Percentiles rank a stretch among this genome's conserved stretches.
Conservation (phyloP, 23 tunicate species). For the Styela plicata region DNA sequence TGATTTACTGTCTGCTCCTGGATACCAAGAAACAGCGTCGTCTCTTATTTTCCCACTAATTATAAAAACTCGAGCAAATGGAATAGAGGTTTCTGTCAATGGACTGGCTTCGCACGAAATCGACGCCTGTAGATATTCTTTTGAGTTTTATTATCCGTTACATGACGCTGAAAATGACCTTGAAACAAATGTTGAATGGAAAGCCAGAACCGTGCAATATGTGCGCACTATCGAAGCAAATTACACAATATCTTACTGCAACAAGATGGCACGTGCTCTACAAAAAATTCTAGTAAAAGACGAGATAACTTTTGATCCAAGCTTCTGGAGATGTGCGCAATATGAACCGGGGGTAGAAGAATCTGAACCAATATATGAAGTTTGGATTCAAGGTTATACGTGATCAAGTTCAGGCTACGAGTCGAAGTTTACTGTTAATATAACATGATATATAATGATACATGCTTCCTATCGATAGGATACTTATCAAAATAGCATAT, state of each 20-base stretch:
- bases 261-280: background rate
- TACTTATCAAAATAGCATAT: too few relatives aligned
- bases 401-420: too few relatives aligned
- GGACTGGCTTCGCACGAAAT: conserved; percentile 7
- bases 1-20: background rate
- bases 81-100: background rate
- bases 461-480: too few relatives aligned
- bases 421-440: too few relatives aligned
- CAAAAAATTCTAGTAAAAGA: background rate
- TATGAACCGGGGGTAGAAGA: background rate
- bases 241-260: background rate
- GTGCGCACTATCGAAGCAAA: background rate
- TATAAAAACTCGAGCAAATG: background rate
- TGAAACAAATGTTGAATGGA: background rate
- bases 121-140: background rate
- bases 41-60: background rate
- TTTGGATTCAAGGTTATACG: background rate
- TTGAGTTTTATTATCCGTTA: conserved; percentile 3
- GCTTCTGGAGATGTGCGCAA: conserved; percentile 1
- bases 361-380: background rate
- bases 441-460: too few relatives aligned
- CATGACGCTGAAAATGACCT: background rate
- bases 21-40: background rate
- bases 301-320: background rate
- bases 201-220: background rate